phyloP scores from a whole-genome alignment of 2,888 invertebrate genomes.

The Bombyx huttoni region DNA sequence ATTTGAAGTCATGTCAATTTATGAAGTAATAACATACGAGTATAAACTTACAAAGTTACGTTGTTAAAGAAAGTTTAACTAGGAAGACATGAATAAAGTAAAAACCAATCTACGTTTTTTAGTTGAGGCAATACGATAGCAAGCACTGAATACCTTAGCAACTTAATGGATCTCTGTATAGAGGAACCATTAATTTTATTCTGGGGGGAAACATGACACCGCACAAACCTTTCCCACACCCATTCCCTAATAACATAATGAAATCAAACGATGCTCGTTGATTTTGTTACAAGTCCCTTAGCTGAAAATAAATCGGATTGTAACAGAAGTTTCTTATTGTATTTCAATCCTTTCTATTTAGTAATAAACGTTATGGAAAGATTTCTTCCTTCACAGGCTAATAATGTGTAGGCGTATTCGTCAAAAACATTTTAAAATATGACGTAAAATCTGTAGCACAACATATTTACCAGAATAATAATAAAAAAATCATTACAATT shows the following conservation, averaged over 20 bases:
- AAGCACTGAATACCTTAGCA: slow-evolving; percentile 21
- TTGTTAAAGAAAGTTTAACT: background rate
- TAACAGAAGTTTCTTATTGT: background rate
- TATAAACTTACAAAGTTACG: background rate
- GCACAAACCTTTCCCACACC: slow-evolving; percentile 33
- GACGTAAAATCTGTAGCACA: too few relatives aligned
- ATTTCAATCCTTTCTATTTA: background rate
- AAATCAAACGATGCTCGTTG: slow-evolving; percentile 39
- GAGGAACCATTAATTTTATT: slow-evolving; percentile 48
- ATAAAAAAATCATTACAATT: too few relatives aligned
- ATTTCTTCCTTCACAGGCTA: too few relatives aligned
- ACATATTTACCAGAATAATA: too few relatives aligned
- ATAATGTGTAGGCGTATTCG: too few relatives aligned
- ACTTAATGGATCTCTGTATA: slow-evolving; percentile 41
- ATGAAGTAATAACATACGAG: background rate
- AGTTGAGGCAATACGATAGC: slow-evolving; percentile 14
- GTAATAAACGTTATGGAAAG: background rate
- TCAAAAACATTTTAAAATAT: too few relatives aligned
- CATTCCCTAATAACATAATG: slow-evolving; percentile 31
- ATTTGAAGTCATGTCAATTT: background rate
- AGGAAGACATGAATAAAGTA: slow-evolving; percentile 2
- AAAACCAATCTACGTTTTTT: slow-evolving; percentile 11
- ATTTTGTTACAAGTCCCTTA: slow-evolving; percentile 15
- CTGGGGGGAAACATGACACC: slow-evolving; percentile 41
- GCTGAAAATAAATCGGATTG: background rate